Evolutionary conservation across 2,888 invertebrate species (phyloP).

Genomic region (Dicycla oo): DNA sequence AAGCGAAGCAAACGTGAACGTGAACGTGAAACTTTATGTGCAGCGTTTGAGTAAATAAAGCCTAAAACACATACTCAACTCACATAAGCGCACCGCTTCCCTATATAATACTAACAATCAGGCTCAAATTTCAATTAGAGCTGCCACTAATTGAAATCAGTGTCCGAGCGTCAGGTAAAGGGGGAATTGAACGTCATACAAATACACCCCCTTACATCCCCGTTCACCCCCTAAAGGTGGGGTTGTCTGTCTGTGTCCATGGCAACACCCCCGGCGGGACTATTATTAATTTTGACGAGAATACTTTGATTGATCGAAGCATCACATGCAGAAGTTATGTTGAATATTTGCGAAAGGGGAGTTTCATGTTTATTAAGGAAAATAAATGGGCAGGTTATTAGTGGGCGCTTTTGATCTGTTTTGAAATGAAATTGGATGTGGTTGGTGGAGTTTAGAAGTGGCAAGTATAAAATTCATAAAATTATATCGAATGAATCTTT

Average conservation of each 20-base stretch:
- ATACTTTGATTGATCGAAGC: conserved; percentile 50
- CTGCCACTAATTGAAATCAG: conserved; percentile 51
- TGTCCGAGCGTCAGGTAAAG: conserved; percentile 49
- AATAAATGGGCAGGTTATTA: conserved; percentile 1
- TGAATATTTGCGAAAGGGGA: conserved; percentile 31
- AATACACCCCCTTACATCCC: conserved; percentile 28
- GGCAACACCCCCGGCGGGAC: conserved; percentile 41
- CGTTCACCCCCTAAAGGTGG: conserved; percentile 37
- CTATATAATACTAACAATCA: not conserved
- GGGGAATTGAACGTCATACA: conserved; percentile 43
- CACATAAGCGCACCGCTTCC: not conserved
- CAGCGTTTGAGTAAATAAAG: conserved; percentile 4
- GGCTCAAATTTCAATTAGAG: conserved; percentile 49
- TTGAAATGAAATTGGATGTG: not conserved
- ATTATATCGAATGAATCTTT: no score
- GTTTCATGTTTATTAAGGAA: conserved; percentile 1
- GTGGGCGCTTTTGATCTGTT: conserved; percentile 18
- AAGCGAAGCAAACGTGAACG: not conserved
- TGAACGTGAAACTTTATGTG: not conserved
- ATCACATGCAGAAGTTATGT: conserved; percentile 38
- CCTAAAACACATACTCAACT: not conserved
- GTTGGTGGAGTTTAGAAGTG: conserved; percentile 1
- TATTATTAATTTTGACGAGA: conserved; percentile 57
- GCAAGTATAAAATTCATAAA: no score
- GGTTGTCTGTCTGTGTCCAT: conserved; percentile 51